Conservation (phyloP, 2,113 vertebrate genomes). For the Petroica traversi region DNA sequence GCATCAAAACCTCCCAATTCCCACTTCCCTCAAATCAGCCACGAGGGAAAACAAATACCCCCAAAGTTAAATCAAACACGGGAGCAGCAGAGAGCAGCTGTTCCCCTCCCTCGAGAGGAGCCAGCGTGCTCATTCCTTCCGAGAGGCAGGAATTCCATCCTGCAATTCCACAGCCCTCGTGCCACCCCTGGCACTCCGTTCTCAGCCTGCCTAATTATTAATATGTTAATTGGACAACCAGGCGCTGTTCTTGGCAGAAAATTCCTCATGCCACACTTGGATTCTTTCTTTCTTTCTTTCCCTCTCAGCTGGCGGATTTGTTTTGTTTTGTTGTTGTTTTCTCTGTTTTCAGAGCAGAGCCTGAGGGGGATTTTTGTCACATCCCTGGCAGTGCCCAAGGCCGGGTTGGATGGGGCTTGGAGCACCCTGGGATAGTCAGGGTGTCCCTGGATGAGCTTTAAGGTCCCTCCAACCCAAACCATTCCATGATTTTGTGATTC, state of each 20-base stretch:
- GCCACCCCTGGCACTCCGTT: background rate
- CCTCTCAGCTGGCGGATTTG: accelerated
- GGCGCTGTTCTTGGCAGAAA: background rate
- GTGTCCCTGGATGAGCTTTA: background rate
- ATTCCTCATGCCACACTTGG: background rate
- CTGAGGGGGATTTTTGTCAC: background rate
- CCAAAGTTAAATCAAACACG: background rate
- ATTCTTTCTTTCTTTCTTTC: background rate
- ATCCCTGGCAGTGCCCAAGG: background rate
- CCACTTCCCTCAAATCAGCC: background rate
- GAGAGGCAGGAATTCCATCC: too few species aligned
- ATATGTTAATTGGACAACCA: constrained; percentile 34
- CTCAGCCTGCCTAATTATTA: constrained; percentile 22
- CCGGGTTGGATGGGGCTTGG: background rate
- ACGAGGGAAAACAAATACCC: background rate
- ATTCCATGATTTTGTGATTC: background rate
- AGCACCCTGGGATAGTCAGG: background rate
- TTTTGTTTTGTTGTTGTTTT: background rate
- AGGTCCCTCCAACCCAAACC: background rate
- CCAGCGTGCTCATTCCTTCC: background rate
- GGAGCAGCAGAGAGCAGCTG: background rate
- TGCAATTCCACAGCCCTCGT: background rate
- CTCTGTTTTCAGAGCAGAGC: background rate
- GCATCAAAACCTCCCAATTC: background rate
- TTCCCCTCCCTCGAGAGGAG: background rate